Conservation (phyloP, 2,797 vertebrate species). For the Neopelma chrysocephalum region DNA sequence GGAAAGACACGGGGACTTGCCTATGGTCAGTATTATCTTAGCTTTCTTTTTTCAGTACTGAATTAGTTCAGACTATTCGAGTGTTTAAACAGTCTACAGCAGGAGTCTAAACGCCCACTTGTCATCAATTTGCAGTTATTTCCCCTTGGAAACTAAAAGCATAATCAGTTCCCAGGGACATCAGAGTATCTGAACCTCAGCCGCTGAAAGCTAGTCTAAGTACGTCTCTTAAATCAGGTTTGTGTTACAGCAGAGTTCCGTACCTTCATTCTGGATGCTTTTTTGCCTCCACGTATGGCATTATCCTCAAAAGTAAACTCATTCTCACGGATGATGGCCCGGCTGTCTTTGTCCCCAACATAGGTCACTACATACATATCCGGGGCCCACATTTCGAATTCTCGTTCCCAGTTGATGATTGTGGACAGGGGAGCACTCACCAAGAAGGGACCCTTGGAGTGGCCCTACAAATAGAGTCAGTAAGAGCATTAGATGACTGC, state of each 20-base stretch:
- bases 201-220: not conserved
- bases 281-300: conserved; percentile 95
- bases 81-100: not conserved
- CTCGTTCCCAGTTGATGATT: conserved; percentile 98
- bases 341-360: conserved; percentile 95
- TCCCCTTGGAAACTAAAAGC: not conserved
- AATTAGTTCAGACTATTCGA: not conserved
- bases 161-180: not conserved
- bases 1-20: not conserved
- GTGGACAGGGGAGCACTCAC: conserved; percentile 97
- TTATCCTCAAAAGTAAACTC: conserved; percentile 98
- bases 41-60: not conserved
- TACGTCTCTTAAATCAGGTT: not conserved
- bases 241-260: not conserved
- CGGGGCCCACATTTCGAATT: conserved; percentile 99
- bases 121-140: not conserved
- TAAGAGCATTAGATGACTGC: not conserved
- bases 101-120: not conserved
- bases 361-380: conserved; percentile 99
- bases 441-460: conserved; percentile 97
- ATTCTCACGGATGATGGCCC: conserved; percentile 96
- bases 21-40: not conserved
- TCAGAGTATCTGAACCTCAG: not conserved
- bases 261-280: conserved; percentile 98
- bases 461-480: conserved; percentile 80